A percentile compares a stretch with the other conserved stretches of the same genome.
Evolutionary conservation across 2,113 vertebrate species (phyloP).

Genomic region (Cyprinodon brontotheroides): DNA sequence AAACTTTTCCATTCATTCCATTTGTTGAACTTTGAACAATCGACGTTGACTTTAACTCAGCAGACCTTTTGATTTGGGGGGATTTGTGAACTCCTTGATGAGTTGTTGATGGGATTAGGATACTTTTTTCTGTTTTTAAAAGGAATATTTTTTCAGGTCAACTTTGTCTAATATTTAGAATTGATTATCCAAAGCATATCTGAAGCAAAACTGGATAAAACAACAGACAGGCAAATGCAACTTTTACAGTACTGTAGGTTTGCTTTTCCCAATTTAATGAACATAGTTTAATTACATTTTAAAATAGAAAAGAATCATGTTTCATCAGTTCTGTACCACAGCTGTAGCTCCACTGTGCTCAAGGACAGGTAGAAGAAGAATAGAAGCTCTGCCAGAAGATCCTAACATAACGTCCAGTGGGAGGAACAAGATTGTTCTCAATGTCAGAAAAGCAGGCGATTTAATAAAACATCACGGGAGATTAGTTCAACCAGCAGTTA

Average conservation of each 20-base stretch:
- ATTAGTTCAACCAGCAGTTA: slow-evolving; percentile 75
- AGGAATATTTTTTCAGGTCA: neutral
- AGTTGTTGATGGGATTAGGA: too few species aligned
- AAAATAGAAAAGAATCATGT: slow-evolving; percentile 2
- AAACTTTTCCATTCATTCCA: too few species aligned
- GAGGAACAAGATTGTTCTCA: slow-evolving; percentile 67
- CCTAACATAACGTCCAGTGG: slow-evolving; percentile 42
- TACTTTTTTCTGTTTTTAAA: too few species aligned
- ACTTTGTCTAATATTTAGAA: neutral
- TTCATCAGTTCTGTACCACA: slow-evolving; percentile 23
- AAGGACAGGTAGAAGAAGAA: slow-evolving; percentile 53
- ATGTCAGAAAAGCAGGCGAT: slow-evolving; percentile 70
- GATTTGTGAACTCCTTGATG: too few species aligned
- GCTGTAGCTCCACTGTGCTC: slow-evolving; percentile 44
- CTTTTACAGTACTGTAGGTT: neutral
- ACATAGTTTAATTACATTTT: slow-evolving; percentile 24
- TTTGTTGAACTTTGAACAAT: too few species aligned
- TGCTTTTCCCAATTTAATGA: slow-evolving; percentile 8
- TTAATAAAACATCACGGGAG: slow-evolving; percentile 78
- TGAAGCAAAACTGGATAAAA: neutral
- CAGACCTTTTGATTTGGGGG: too few species aligned
- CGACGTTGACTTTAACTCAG: too few species aligned
- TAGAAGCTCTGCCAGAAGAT: slow-evolving; percentile 24
- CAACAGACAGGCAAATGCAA: neutral
- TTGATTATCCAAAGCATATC: neutral